Evolutionary conservation across 2,113 vertebrate genomes (phyloP).

Genomic region (Grammomys surdaster): DNA sequence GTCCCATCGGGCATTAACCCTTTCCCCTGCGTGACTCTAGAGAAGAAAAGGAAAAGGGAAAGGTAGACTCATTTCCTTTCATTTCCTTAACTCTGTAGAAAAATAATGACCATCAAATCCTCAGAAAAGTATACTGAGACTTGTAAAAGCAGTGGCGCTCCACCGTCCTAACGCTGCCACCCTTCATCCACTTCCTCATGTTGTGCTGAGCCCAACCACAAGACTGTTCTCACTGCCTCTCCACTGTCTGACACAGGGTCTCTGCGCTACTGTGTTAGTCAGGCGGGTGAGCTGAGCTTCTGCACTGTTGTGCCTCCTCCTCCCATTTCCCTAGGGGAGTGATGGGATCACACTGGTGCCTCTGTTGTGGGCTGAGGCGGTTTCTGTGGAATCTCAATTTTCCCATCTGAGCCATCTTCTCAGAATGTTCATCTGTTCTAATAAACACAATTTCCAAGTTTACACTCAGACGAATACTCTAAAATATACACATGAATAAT

Average conservation of each 20-base stretch:
- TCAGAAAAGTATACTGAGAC: slow-evolving; percentile 28
- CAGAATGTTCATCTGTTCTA: background rate
- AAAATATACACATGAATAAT: background rate
- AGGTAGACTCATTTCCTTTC: background rate
- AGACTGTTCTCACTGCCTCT: background rate
- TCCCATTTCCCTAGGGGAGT: no score
- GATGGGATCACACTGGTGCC: background rate
- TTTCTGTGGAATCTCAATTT: background rate
- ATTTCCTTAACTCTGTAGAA: background rate
- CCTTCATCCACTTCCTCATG: background rate
- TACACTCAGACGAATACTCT: background rate
- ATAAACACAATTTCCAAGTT: slow-evolving; percentile 46
- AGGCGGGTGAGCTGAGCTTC: background rate
- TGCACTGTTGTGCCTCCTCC: background rate
- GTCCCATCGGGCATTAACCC: slow-evolving; percentile 95
- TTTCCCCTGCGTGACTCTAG: slow-evolving; percentile 90
- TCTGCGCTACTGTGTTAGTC: background rate
- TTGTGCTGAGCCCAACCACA: background rate
- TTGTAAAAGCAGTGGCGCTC: background rate
- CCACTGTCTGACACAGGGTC: no score
- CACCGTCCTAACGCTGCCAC: background rate
- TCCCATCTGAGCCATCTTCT: background rate
- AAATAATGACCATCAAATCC: slow-evolving; percentile 7
- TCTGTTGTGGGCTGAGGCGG: background rate
- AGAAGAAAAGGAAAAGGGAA: slow-evolving; percentile 40